phyloP scores from a whole-genome alignment of 1,140 invertebrate species.

The Heterodera schachtii region DNA sequence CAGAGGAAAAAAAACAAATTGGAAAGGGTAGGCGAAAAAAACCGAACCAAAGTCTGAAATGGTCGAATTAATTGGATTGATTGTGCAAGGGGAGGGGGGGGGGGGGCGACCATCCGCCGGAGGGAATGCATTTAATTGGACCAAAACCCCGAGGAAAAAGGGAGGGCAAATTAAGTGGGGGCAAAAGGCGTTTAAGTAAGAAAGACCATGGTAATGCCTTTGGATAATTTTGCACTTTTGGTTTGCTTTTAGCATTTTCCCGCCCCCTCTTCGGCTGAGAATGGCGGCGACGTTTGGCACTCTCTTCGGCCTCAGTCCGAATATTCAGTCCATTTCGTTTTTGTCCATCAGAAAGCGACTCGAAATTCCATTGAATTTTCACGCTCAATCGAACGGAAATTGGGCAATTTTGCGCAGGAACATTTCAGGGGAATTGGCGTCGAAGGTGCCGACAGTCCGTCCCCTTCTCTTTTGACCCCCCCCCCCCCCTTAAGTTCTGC shows the following conservation, averaged over 20 bases:
- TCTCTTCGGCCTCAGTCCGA: conserved; percentile 35
- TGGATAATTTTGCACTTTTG: background rate
- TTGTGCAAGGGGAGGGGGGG: no score
- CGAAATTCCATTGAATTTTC: conserved; percentile 19
- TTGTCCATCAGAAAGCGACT: conserved; percentile 39
- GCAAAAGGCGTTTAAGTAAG: no score
- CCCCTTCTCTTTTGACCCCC: background rate
- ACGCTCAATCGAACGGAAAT: conserved; percentile 12
- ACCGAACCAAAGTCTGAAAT: no score
- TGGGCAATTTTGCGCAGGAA: background rate
- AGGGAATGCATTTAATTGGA: no score
- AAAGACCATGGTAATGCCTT: no score
- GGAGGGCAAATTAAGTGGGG: no score
- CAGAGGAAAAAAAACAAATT: no score
- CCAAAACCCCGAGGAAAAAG: no score
- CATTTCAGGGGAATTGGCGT: conserved; percentile 2
- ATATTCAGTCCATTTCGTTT: conserved; percentile 49
- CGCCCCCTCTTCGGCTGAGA: background rate
- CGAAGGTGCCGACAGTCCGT: background rate
- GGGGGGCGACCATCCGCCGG: no score
- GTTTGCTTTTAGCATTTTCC: background rate
- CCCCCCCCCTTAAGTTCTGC: conserved; percentile 9
- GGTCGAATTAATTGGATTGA: no score
- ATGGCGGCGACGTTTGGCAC: conserved; percentile 40
- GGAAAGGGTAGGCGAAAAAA: no score